Evolutionary conservation across 2,888 invertebrate species (phyloP).

Genomic region (Eupithecia subumbrata): DNA sequence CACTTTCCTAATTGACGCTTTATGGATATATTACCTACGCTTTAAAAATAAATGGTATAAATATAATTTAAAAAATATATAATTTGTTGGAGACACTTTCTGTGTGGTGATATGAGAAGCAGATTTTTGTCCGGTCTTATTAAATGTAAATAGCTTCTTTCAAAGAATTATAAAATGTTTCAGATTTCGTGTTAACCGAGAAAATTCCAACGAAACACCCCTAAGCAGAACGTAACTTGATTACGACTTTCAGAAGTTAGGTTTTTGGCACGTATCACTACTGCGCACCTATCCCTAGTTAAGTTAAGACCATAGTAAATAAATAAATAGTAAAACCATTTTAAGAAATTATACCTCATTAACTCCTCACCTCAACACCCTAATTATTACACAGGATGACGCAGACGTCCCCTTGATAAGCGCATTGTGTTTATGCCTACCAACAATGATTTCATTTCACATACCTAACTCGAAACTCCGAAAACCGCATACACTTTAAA

Average conservation of each 20-base stretch:
- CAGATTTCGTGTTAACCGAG: not conserved
- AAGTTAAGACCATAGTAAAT: too few species aligned
- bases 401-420: too few species aligned
- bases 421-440: too few species aligned
- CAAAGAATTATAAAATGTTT: not conserved
- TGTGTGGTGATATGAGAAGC: not conserved
- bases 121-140: not conserved
- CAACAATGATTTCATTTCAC: slow-evolving; percentile 41
- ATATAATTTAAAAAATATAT: not conserved
- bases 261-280: not conserved
- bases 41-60: too few species aligned
- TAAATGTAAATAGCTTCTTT: not conserved
- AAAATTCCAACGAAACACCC: not conserved
- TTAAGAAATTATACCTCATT: not conserved
- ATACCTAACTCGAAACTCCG: slow-evolving; percentile 61
- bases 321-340: not conserved
- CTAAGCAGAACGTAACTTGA: not conserved
- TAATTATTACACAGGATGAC: too few species aligned
- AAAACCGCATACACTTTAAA: slow-evolving; percentile 21
- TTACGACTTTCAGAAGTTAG: not conserved
- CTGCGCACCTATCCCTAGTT: not conserved
- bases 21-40: too few species aligned
- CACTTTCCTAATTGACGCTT: too few species aligned
- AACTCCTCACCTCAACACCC: too few species aligned
- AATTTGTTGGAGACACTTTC: not conserved